Evolutionary conservation across 2,888 invertebrate genomes (phyloP).

Genomic region (Steinernema hermaphroditum): DNA sequence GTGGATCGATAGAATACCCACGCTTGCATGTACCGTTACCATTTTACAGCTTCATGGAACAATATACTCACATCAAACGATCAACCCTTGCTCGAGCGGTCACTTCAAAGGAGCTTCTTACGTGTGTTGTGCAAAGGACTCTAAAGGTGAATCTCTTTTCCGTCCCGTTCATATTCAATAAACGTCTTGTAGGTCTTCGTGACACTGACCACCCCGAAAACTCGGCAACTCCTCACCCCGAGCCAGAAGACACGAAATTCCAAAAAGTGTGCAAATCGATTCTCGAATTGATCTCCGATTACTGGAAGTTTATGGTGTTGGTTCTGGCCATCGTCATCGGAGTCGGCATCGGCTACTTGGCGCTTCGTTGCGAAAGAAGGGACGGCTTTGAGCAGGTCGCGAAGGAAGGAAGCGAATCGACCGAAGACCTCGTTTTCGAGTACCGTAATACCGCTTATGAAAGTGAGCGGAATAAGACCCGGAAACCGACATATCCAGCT

Average conservation of each 20-base stretch:
- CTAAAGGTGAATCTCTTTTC: not conserved
- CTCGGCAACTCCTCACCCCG: too few relatives aligned
- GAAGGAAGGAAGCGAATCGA: not conserved
- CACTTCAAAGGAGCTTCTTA: not conserved
- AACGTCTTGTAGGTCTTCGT: too few relatives aligned
- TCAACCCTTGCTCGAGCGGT: not conserved
- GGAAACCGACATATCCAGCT: slow-evolving; percentile 2
- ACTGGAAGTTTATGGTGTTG: slow-evolving; percentile 21
- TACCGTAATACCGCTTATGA: not conserved
- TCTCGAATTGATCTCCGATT: not conserved
- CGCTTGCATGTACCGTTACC: too few relatives aligned
- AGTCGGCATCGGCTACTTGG: slow-evolving; percentile 1
- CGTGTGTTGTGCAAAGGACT: not conserved
- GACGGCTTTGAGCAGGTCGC: slow-evolving; percentile 14
- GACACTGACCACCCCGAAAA: too few relatives aligned
- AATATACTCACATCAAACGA: not conserved
- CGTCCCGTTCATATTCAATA: too few relatives aligned
- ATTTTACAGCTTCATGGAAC: not conserved
- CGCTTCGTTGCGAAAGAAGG: slow-evolving; percentile 1
- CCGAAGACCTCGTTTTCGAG: slow-evolving; percentile 2
- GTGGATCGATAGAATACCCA: too few relatives aligned
- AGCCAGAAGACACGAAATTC: too few relatives aligned
- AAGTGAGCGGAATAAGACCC: not conserved
- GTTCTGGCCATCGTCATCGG: slow-evolving; percentile 9
- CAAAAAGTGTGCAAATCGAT: not conserved